These are phyloP conservation scores for Sternarchorhynchus goeldii DNA, from an alignment of 2,797 vertebrate species.

Conservation along the genomic window DNA sequence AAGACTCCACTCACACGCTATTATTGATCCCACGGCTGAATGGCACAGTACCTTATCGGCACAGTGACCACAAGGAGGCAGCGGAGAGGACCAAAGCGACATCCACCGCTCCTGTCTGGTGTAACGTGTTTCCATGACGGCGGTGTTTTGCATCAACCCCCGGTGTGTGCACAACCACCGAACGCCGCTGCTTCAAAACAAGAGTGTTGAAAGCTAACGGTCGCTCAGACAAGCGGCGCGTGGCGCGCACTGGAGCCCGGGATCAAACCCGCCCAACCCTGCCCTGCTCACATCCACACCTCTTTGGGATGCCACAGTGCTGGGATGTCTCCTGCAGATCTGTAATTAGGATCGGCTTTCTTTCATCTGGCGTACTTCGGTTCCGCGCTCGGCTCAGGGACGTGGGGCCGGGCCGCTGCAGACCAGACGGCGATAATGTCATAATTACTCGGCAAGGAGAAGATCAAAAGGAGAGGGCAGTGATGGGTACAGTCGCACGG, in stretches of 20 bases:
- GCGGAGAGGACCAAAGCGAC: conserved; percentile 61
- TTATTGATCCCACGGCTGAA: not conserved
- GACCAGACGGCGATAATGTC: conserved; percentile 67
- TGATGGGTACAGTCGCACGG: conserved; percentile 28
- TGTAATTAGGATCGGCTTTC: conserved; percentile 74
- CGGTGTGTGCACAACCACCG: conserved; percentile 22
- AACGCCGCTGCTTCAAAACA: conserved; percentile 48
- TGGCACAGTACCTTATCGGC: not conserved
- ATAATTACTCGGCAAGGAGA: conserved; percentile 67
- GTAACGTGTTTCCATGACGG: not conserved
- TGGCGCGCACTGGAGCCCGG: not conserved
- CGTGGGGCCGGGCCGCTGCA: conserved; percentile 52
- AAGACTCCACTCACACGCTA: conserved; percentile 2
- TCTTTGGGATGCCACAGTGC: conserved; percentile 58
- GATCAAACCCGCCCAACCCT: conserved; percentile 61
- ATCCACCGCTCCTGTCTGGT: no score
- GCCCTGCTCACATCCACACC: conserved; percentile 59
- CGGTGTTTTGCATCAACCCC: conserved; percentile 20
- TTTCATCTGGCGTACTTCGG: conserved; percentile 71
- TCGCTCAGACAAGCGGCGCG: conserved; percentile 62
- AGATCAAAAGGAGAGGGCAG: conserved; percentile 62
- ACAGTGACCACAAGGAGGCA: conserved; percentile 72
- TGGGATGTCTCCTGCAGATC: conserved; percentile 68
- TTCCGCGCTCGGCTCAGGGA: conserved; percentile 48
- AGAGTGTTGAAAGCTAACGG: conserved; percentile 65